Base-by-base conservation (phyloP, 2,113 vertebrate genomes). In the Vimba vimba region DNA sequence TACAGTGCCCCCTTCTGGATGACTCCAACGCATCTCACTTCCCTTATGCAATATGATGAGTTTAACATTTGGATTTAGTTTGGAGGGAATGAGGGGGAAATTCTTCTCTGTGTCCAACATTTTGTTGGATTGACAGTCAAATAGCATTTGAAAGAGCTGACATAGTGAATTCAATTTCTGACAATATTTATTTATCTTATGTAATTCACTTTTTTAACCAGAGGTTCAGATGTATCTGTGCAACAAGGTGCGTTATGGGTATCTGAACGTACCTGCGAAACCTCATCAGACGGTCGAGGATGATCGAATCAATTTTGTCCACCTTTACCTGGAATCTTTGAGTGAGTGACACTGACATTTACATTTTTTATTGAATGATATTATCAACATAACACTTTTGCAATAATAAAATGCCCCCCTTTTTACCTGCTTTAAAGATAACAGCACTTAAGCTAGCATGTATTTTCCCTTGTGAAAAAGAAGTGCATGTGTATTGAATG, bases 171-270 rank as follows among this genome's bases (percentile, higher is more conserved):
- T 0, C 13, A 7, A 8, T 60, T 47, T 4, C 12, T 21, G 50
- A 36, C 11, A 4, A 57, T 57, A 9, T 57, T 21, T 57, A 23
- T 78, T 57, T 2, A 60, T n/a, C 0, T 78, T 66, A 50, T 7
- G 52, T 21, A 25, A 74, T 60, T 12, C 7, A 21, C 90, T 60
- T 77, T 59, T 3, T 64, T 71, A 1, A 10, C 69, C 94, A 99
- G 98, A 95, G 0, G 92, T 93, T 0, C 94, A 97, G 43, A 95
- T 96, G 91, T 94, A 97, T 0, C 89, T 99, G 88, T 97, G 96
- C 87, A 99, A 99, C 60, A 94, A 97, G 89, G 94, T 96, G 69
- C 96, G 91, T 19, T 99, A 97, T 0, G 98, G 98, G 19, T 99
- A 96, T 92, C 91, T 97, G 90, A 99, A 98, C 0, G 93, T 98